These are phyloP conservation scores for Mesocricetus auratus DNA, from an alignment of 2,113 vertebrate species.

Conservation along the genomic window DNA sequence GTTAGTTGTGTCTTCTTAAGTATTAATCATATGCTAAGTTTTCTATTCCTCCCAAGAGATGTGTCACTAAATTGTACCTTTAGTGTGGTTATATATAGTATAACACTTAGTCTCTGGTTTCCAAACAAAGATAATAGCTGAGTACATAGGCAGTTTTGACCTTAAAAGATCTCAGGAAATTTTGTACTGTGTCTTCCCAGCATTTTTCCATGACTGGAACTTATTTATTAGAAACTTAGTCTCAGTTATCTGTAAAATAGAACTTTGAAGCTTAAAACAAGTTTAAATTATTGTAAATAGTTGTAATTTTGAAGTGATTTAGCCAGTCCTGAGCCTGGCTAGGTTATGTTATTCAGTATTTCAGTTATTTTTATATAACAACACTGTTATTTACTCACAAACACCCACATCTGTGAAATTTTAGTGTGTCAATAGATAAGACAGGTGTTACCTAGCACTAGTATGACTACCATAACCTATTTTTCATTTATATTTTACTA, in stretches of 20 bases:
- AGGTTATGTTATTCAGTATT: neutral
- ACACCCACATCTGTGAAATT: neutral
- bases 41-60: slow-evolving; percentile 58
- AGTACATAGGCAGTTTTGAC: neutral
- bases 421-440: neutral
- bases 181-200: neutral
- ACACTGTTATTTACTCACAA: neutral
- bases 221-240: slow-evolving; percentile 9
- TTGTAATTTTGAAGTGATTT: neutral
- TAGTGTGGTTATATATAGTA: neutral
- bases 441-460: neutral
- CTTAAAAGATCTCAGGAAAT: slow-evolving; percentile 46
- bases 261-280: neutral
- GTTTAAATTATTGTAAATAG: neutral
- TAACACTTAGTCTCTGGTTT: slow-evolving; percentile 47
- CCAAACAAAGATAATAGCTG: neutral
- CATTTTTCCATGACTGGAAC: neutral
- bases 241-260: neutral
- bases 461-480: neutral
- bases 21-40: slow-evolving; percentile 54
- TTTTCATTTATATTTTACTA: neutral
- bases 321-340: neutral
- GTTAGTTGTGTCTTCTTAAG: slow-evolving; percentile 41
- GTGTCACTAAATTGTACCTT: slow-evolving; percentile 74
- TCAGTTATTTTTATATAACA: no score